Evolutionary conservation across 35 echinoderm and acorn worm genomes (phyloP), one percentile per base, ranked within the genome.

Genomic region (Ophiothrix spiculata): DNA sequence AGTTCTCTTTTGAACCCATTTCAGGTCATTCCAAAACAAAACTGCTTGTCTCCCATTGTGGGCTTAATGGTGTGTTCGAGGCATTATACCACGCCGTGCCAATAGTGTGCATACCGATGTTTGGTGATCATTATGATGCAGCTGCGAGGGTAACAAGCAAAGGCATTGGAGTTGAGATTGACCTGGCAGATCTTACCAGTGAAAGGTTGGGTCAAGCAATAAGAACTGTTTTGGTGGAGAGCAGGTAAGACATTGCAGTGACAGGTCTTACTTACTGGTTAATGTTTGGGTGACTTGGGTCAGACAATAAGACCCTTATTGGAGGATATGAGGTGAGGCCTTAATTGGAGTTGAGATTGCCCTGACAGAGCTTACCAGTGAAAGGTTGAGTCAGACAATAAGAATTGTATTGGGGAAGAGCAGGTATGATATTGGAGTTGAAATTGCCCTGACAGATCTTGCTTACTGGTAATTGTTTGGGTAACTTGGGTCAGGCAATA

Each of bases 11-110:
- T 74, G 0, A 32, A 32, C 19, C 4, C 54, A 13, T 25, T 36
- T 34, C 54, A 84, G 81, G 81, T 36, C 81, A 84, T 37, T 56
- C 56, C 21, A 84, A 84, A 63, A 63, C 81, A 1, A 84, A 84
- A 23, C 12, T 84, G 33, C 49, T 42, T 56, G 80, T 84, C 16
- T 36, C 33, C 25, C 81, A 63, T 37, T 49, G 81, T 36, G 81
- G 81, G 19, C n/a, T 60, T 1, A 84, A 37, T 60, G 39, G 45
- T 36, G 81, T 69, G 0, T 33, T 32, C 6, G 81, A 84, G 31
- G 45, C 56, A 21, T 36, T 69, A 4, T 69, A 84, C 56, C 81
- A 84, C 81, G 46, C 45, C 16, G 81, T 84, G n/a, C 81, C 81
- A 1, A 84, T 84, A 32, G 81, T 84, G 42, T 60, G 54, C 15